phyloP scores from a whole-genome alignment of 2,888 invertebrate species.

The Oscheius sp. region DNA sequence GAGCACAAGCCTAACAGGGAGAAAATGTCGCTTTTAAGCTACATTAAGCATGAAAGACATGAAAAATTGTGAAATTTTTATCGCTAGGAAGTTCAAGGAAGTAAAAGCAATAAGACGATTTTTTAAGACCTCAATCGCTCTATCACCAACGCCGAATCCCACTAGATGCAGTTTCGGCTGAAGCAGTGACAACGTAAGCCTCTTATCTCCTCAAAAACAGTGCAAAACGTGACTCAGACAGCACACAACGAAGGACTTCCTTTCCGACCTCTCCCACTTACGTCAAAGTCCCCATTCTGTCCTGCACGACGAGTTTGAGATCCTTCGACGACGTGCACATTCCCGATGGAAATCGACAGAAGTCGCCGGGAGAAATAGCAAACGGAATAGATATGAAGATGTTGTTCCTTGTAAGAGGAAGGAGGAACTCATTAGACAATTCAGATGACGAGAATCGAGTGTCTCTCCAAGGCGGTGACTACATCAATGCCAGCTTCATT shows the following conservation, averaged over 20 bases:
- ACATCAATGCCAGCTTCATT: constrained; percentile 57
- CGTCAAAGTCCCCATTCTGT: constrained; percentile 18
- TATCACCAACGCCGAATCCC: background rate
- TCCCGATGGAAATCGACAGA: constrained; percentile 19
- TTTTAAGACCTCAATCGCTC: background rate
- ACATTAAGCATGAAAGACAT: too few species aligned
- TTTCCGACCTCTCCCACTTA: constrained; percentile 11
- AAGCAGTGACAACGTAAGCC: constrained; percentile 13
- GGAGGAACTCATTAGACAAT: constrained; percentile 3
- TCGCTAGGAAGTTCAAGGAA: background rate
- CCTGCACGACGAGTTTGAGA: constrained; percentile 15
- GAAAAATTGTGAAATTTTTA: too few species aligned
- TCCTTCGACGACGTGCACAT: constrained; percentile 8
- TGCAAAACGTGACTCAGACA: background rate
- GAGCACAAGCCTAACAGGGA: too few species aligned
- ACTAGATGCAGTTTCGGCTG: background rate
- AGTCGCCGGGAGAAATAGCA: constrained; percentile 9
- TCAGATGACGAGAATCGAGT: constrained; percentile 58
- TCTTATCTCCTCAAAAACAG: background rate
- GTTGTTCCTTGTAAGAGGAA: background rate
- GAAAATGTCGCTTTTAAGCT: too few species aligned
- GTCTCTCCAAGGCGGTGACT: constrained; percentile 39
- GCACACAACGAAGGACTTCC: background rate
- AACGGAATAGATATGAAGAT: constrained; percentile 6
- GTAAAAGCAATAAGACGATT: background rate